These are phyloP conservation scores for Caradrina clavipalpis DNA, from an alignment of 2,888 invertebrate species.

Conservation along the genomic window DNA sequence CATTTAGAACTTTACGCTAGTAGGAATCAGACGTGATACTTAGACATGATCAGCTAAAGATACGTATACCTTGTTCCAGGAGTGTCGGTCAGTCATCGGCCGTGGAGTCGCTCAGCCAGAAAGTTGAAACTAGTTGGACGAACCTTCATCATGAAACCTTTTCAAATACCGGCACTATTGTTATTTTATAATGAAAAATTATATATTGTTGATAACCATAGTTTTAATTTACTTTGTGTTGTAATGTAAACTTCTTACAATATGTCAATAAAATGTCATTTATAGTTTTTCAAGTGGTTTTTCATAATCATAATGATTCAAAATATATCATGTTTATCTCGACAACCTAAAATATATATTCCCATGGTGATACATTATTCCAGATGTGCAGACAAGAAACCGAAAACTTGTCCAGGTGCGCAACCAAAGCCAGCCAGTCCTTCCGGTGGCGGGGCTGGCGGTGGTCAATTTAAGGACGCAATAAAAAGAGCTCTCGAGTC, in stretches of 20 bases:
- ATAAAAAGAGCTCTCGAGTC: conserved; percentile 70
- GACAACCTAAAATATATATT: conserved; percentile 45
- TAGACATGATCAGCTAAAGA: too few species aligned
- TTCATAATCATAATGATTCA: conserved; percentile 60
- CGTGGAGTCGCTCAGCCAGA: too few species aligned
- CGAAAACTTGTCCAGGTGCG: conserved; percentile 52
- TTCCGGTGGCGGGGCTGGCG: background rate
- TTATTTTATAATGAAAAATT: conserved; percentile 1
- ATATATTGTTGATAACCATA: conserved; percentile 5
- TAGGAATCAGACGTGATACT: too few species aligned
- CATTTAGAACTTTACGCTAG: too few species aligned
- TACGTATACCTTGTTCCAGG: too few species aligned
- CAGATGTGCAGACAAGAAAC: conserved; percentile 35
- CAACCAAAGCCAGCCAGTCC: background rate
- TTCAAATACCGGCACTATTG: background rate
- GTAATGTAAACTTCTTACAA: background rate
- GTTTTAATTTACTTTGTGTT: too few species aligned
- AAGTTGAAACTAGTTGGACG: background rate
- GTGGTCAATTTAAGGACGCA: background rate
- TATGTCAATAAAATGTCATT: background rate
- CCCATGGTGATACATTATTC: conserved; percentile 58
- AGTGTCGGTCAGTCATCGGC: too few species aligned
- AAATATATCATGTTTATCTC: conserved; percentile 43
- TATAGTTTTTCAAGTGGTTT: conserved; percentile 7
- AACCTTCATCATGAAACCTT: conserved; percentile 3